Evolutionary conservation across 2,797 vertebrate genomes (phyloP).

Genomic region (Alauda arvensis): DNA sequence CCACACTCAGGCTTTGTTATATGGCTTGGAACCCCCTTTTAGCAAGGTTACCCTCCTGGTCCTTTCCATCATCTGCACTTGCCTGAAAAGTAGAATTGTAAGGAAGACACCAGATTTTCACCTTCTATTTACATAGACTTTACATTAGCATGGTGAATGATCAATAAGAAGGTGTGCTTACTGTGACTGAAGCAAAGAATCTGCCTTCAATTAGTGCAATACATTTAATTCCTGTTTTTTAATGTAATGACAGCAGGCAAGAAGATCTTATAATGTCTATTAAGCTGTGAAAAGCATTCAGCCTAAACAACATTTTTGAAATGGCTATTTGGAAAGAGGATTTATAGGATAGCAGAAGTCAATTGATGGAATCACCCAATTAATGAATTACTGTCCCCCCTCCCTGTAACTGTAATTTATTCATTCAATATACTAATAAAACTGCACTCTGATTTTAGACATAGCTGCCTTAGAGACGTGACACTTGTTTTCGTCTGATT

Average conservation of each 20-base stretch:
- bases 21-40: constrained; percentile 47
- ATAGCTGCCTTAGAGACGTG: neutral
- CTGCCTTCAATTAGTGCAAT: neutral
- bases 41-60: constrained; percentile 29
- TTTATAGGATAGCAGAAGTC: neutral
- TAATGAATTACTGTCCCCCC: neutral
- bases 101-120: neutral
- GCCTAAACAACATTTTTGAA: neutral
- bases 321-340: neutral
- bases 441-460: neutral
- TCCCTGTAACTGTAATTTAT: neutral
- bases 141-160: constrained; percentile 3
- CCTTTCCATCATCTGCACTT: constrained; percentile 16
- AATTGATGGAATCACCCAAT: neutral
- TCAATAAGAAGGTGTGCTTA: neutral
- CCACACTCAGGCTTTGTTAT: constrained; percentile 4
- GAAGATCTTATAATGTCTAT: neutral
- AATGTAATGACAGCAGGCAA: neutral
- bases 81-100: constrained; percentile 1
- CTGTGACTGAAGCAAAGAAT: neutral
- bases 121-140: neutral
- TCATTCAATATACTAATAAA: neutral
- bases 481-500: neutral
- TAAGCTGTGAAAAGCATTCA: neutral
- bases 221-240: constrained; percentile 6